phyloP scores from a whole-genome alignment of 2,888 invertebrate species.

The Hemithea aestivaria region DNA sequence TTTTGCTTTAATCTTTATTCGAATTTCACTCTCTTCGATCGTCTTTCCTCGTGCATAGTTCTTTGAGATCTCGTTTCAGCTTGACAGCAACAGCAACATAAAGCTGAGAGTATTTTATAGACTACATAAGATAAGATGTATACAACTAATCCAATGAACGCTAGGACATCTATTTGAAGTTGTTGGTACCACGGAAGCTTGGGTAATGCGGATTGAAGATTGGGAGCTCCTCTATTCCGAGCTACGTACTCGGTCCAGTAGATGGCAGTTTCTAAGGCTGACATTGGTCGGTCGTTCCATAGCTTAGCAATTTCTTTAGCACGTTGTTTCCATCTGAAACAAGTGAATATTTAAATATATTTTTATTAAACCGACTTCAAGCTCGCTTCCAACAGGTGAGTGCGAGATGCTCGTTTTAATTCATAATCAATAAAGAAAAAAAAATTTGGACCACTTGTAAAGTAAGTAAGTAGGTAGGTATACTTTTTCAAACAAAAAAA shows the following conservation, averaged over 20 bases:
- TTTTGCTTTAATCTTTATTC: too few species aligned
- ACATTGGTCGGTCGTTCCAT: constrained; percentile 75
- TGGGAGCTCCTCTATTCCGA: constrained; percentile 62
- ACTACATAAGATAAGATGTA: constrained; percentile 52
- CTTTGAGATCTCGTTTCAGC: constrained; percentile 34
- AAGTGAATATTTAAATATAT: too few species aligned
- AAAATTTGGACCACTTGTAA: too few species aligned
- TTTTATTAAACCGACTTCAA: too few species aligned
- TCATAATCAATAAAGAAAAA: too few species aligned
- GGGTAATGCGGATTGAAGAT: constrained; percentile 56
- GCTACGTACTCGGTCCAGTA: constrained; percentile 81
- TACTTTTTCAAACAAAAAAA: too few species aligned
- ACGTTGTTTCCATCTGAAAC: constrained; percentile 58
- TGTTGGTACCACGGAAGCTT: constrained; percentile 59
- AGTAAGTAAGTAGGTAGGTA: too few species aligned
- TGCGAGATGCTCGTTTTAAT: too few species aligned
- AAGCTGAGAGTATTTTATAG: constrained; percentile 52
- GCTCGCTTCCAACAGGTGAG: too few species aligned
- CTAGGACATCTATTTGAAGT: constrained; percentile 62
- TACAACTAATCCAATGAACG: constrained; percentile 53
- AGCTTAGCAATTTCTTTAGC: constrained; percentile 66
- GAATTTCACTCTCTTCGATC: constrained; percentile 65
- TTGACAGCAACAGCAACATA: constrained; percentile 60
- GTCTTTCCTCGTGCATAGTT: constrained; percentile 43
- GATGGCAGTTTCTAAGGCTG: constrained; percentile 74